phyloP scores from a whole-genome alignment of 2,888 invertebrate genomes.

The Cephus spinipes region DNA sequence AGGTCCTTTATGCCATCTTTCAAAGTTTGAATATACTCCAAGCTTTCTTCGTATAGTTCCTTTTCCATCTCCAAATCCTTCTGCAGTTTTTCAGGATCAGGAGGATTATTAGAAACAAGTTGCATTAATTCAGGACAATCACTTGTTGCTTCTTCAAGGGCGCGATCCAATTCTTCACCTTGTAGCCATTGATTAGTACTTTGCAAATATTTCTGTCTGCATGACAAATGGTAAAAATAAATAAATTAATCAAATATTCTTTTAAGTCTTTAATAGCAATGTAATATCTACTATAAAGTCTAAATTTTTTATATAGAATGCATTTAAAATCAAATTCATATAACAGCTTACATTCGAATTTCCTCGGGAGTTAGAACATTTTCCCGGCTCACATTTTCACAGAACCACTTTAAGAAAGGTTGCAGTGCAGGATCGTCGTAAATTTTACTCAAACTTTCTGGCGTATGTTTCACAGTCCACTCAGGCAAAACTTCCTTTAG shows the following conservation, averaged over 20 bases:
- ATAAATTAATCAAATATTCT: not conserved
- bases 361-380: constrained; percentile 55
- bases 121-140: constrained; percentile 52
- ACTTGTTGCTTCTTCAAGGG: constrained; percentile 43
- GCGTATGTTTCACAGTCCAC: constrained; percentile 41
- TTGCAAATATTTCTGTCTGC: constrained; percentile 48
- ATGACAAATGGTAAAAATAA: constrained; percentile 8
- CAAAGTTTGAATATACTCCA: constrained; percentile 44
- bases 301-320: not conserved
- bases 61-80: constrained; percentile 41
- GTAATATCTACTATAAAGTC: not conserved
- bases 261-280: not conserved
- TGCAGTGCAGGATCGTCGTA: constrained; percentile 49
- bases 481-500: constrained; percentile 48
- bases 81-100: constrained; percentile 29
- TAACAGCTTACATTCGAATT: constrained; percentile 46
- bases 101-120: constrained; percentile 36
- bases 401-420: constrained; percentile 60
- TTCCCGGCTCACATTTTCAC: constrained; percentile 45
- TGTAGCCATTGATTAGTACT: constrained; percentile 47
- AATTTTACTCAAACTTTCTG: constrained; percentile 47
- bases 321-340: not conserved
- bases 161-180: constrained; percentile 48
- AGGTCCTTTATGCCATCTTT: constrained; percentile 45
- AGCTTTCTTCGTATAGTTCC: constrained; percentile 43